These are phyloP conservation scores for Epistrophe grossulariae DNA, from an alignment of 2,888 invertebrate species.

Conservation along the genomic window DNA sequence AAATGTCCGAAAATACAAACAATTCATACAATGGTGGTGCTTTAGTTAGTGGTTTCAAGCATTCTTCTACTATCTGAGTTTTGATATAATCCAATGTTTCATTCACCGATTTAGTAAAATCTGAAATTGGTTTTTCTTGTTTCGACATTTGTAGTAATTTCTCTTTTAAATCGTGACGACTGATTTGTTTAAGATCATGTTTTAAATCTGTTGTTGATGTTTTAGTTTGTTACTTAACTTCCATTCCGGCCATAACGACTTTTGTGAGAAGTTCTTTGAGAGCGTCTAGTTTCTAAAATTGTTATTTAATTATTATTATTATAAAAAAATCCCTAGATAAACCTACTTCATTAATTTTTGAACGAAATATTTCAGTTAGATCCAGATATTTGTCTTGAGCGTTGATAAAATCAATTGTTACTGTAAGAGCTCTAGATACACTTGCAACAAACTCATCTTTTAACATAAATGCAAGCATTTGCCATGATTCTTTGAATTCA, in stretches of 20 bases:
- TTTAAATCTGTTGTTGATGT: slow-evolving; percentile 44
- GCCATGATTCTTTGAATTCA: slow-evolving; percentile 90
- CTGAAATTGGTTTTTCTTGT: slow-evolving; percentile 85
- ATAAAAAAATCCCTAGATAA: neutral
- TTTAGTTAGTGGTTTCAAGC: slow-evolving; percentile 86
- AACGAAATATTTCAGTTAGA: slow-evolving; percentile 78
- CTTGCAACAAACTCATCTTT: slow-evolving; percentile 88
- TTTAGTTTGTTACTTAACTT: slow-evolving; percentile 56
- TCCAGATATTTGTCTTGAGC: slow-evolving; percentile 78
- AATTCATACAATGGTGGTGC: slow-evolving; percentile 90
- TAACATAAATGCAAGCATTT: slow-evolving; percentile 90
- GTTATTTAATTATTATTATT: neutral
- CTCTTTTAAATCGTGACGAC: slow-evolving; percentile 80
- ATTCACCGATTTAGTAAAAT: slow-evolving; percentile 87
- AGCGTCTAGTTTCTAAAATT: slow-evolving; percentile 76
- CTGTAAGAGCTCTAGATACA: slow-evolving; percentile 82
- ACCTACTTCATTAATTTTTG: slow-evolving; percentile 74
- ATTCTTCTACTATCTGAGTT: slow-evolving; percentile 84
- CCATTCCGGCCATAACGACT: slow-evolving; percentile 79
- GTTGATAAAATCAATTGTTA: slow-evolving; percentile 79
- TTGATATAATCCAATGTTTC: slow-evolving; percentile 87
- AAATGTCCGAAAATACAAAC: slow-evolving; percentile 89
- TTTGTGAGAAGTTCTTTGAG: slow-evolving; percentile 79
- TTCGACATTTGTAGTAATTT: slow-evolving; percentile 88
- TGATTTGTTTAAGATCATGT: slow-evolving; percentile 79